Evolutionary conservation across 2,113 vertebrate species (phyloP).

Genomic region (Triplophysa siluroides): DNA sequence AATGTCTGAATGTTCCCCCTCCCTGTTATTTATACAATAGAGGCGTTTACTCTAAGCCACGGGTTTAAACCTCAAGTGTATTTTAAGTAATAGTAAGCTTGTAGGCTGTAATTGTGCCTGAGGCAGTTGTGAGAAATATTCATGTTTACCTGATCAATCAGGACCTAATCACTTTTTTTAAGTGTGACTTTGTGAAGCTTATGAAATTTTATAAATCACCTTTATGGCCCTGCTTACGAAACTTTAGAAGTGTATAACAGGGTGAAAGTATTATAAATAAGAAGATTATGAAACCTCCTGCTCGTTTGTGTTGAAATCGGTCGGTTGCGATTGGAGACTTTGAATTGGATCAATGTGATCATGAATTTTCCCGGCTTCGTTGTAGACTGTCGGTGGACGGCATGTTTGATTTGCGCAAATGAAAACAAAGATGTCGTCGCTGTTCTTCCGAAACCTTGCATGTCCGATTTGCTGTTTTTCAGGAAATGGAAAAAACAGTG

Average conservation of each 20-base stretch:
- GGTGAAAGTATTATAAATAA: conserved; percentile 12
- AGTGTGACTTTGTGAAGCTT: conserved; percentile 21
- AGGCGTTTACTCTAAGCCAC: conserved; percentile 59
- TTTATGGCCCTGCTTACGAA: conserved; percentile 7
- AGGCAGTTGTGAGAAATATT: conserved; percentile 12
- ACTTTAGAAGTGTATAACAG: conserved; percentile 4
- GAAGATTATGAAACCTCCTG: not conserved
- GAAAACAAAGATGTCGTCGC: too few relatives aligned
- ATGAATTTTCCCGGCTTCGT: not conserved
- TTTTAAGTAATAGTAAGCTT: conserved; percentile 37
- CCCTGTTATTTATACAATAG: conserved; percentile 45
- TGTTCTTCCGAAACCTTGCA: too few relatives aligned
- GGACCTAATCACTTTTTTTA: conserved; percentile 29
- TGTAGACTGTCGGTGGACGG: not conserved
- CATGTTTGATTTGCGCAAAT: not conserved
- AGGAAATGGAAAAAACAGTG: too few relatives aligned
- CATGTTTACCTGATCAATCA: conserved; percentile 30
- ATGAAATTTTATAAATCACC: conserved; percentile 13
- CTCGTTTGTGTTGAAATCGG: conserved; percentile 18
- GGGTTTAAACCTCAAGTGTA: conserved; percentile 53
- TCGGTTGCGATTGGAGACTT: conserved; percentile 1
- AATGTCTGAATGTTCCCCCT: conserved; percentile 39
- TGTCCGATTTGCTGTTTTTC: too few relatives aligned
- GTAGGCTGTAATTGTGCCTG: conserved; percentile 21
- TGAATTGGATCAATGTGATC: not conserved